Evolutionary conservation across 2,888 invertebrate species (phyloP).

Genomic region (Dicranocentrus wangi): DNA sequence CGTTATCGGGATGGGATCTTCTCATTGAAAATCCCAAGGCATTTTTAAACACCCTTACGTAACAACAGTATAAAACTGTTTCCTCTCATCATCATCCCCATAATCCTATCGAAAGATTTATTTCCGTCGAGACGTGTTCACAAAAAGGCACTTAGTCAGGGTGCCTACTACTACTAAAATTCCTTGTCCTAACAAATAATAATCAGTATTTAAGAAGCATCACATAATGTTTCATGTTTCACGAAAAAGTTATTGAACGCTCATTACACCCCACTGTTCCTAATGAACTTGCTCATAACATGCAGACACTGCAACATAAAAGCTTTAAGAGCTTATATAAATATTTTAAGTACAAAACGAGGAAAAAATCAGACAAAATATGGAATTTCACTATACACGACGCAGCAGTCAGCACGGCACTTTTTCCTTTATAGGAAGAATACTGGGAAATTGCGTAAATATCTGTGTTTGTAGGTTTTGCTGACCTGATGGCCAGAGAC

Average conservation of each 20-base stretch:
- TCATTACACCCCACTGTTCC: slow-evolving; percentile 33
- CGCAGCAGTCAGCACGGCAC: too few relatives aligned
- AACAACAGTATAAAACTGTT: slow-evolving; percentile 35
- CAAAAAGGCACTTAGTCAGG: slow-evolving; percentile 32
- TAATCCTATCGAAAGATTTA: slow-evolving; percentile 39
- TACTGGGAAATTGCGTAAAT: background rate
- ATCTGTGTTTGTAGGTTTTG: slow-evolving; percentile 16
- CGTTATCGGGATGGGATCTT: background rate
- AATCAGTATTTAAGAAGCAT: slow-evolving; percentile 18
- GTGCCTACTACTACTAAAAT: slow-evolving; percentile 4
- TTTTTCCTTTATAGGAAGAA: background rate
- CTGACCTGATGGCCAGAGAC: background rate
- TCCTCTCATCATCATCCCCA: slow-evolving; percentile 37
- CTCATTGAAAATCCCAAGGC: slow-evolving; percentile 12
- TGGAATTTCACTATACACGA: too few relatives aligned
- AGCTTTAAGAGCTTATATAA: too few relatives aligned
- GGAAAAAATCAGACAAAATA: too few relatives aligned
- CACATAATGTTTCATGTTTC: slow-evolving; percentile 49
- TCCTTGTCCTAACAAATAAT: slow-evolving; percentile 28
- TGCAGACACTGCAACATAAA: background rate
- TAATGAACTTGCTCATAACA: slow-evolving; percentile 57
- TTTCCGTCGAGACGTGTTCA: slow-evolving; percentile 53
- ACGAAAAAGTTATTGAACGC: slow-evolving; percentile 32
- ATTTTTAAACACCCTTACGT: slow-evolving; percentile 39
- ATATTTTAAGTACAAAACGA: too few relatives aligned